Conservation (phyloP, 1,140 invertebrate genomes). For the Anadara kagoshimensis region DNA sequence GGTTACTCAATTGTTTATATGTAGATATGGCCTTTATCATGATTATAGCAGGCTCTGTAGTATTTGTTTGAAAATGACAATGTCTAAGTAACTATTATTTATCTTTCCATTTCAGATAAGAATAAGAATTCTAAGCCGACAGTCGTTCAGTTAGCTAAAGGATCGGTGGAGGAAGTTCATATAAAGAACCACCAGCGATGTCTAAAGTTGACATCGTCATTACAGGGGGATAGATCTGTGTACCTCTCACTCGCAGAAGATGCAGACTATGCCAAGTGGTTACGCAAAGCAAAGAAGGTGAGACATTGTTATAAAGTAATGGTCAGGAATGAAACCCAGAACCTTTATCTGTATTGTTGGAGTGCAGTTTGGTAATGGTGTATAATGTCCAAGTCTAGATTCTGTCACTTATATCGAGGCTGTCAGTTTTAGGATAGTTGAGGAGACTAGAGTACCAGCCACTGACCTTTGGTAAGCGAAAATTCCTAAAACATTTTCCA, state of each 20-base stretch:
- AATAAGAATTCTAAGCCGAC: constrained; percentile 64
- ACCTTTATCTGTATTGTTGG: too few relatives aligned
- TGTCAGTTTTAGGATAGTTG: too few relatives aligned
- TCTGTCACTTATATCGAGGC: too few relatives aligned
- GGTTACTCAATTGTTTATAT: too few relatives aligned
- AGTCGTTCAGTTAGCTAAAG: constrained; percentile 69
- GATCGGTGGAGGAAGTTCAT: constrained; percentile 69
- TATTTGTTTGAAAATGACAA: background rate
- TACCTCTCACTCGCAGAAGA: constrained; percentile 67
- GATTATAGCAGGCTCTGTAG: background rate
- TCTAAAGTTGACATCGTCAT: constrained; percentile 67
- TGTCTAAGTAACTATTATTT: background rate
- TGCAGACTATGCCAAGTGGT: constrained; percentile 67
- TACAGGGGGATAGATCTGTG: constrained; percentile 67
- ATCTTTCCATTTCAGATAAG: constrained; percentile 52
- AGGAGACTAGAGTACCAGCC: too few relatives aligned
- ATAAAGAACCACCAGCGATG: constrained; percentile 67
- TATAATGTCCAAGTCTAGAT: too few relatives aligned
- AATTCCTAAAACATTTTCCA: too few relatives aligned
- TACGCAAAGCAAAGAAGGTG: constrained; percentile 70
- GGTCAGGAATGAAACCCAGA: too few relatives aligned
- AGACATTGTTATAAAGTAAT: background rate
- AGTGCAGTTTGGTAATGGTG: too few relatives aligned
- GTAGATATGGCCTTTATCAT: too few relatives aligned
- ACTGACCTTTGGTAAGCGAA: too few relatives aligned